phyloP scores from a whole-genome alignment of 2,113 vertebrate genomes.

The Eulacestoma nigropectus region DNA sequence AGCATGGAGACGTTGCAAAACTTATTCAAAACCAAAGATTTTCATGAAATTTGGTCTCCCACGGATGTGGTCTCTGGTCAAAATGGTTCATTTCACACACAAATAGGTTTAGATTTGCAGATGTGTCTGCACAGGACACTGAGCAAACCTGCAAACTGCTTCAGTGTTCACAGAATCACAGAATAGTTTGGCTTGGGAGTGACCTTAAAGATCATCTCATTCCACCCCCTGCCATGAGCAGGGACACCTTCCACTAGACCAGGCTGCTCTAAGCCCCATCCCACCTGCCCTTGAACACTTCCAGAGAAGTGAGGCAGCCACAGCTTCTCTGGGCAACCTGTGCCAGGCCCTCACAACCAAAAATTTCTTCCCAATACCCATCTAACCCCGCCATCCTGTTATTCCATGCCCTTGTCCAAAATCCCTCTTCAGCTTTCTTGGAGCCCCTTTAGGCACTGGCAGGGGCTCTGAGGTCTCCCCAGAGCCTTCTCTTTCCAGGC shows the following conservation, averaged over 20 bases:
- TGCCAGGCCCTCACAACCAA: not conserved
- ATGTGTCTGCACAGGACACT: not conserved
- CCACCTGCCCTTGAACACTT: not conserved
- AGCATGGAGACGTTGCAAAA: not conserved
- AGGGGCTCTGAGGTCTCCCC: not conserved
- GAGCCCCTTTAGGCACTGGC: not conserved
- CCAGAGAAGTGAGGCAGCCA: not conserved
- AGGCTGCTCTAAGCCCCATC: not conserved
- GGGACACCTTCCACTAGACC: not conserved
- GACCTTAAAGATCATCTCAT: not conserved
- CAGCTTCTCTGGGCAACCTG: not conserved
- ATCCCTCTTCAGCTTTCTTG: not conserved
- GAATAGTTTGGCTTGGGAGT: not conserved
- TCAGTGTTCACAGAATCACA: not conserved
- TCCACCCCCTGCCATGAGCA: not conserved
- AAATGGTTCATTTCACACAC: not conserved
- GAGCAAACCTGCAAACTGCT: not conserved
- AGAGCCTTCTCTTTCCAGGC: not conserved
- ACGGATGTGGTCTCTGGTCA: fast-evolving
- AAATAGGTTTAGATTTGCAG: not conserved
- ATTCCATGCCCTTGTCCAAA: not conserved
- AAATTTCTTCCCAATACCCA: not conserved
- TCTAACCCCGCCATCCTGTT: not conserved
- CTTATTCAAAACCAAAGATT: not conserved
- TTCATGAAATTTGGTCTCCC: not conserved